phyloP scores from a whole-genome alignment of 2,113 vertebrate species.

The Oncorhynchus mykiss region DNA sequence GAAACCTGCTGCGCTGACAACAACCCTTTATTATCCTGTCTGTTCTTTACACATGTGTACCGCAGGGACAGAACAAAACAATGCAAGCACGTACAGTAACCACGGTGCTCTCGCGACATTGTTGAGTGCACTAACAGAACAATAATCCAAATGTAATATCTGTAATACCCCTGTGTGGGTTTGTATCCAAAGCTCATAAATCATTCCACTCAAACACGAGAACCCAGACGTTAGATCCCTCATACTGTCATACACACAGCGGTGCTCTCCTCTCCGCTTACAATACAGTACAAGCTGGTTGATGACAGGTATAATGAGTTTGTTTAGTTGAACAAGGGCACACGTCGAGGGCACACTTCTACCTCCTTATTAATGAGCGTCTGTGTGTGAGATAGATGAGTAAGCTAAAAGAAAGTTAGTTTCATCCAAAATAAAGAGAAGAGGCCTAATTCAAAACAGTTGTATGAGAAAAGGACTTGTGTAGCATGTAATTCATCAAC shows the following conservation, averaged over 20 bases:
- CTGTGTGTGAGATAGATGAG: background rate
- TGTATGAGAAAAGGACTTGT: background rate
- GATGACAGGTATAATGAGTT: background rate
- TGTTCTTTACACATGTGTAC: background rate
- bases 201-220: background rate
- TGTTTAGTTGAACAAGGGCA: conserved; percentile 1
- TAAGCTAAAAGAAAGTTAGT: background rate
- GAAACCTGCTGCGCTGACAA: background rate
- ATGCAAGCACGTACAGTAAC: background rate
- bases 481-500: background rate
- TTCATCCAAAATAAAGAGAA: background rate
- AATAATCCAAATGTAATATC: background rate
- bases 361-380: background rate
- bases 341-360: conserved; percentile 2
- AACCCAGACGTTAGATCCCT: background rate
- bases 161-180: conserved; percentile 1
- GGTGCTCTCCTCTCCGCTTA: background rate
- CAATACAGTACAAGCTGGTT: background rate
- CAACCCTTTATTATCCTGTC: background rate
- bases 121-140: background rate
- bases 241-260: background rate
- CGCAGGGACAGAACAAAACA: background rate
- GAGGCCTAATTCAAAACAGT: conserved; percentile 1
- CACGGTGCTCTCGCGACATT: background rate
- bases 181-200: background rate